Evolutionary conservation across 1,140 invertebrate genomes (phyloP), one percentile per base, ranked within the genome.

Genomic region (Bombus picipes): DNA sequence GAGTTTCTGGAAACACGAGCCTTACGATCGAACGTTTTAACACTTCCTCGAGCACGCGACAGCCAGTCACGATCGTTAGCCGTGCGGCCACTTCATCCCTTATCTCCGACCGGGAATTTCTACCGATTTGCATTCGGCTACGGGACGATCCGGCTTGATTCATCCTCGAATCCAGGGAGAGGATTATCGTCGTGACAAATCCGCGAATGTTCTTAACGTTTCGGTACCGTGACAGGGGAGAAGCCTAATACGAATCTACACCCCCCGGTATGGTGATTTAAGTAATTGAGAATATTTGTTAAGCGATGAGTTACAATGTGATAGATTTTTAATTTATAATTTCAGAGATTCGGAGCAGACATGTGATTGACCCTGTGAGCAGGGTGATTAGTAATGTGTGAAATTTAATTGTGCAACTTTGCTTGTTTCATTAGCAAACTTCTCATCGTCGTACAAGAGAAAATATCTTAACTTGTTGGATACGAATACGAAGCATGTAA

Each of bases 91-190:
- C 71, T 85, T 57, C 68, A 32, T 28, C 76, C 85, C 87, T 86
- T 72, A 78, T 81, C 75, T 86, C 28, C 34, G 12, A 13, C 22
- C 5, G 12, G 70, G 76, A 89, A 86, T 74, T 86, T 88, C 65
- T n/a, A 43, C 43, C 71, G 80, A 89, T 89, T 90, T 90, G 81
- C 81, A 84, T 90, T 89, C 73, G 62, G 37, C 57, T 62, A 39
- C 28, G 53, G 39, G 78, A 43, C 28, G 25, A 9, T 34, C 34
- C 34, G 39, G 73, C 3, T 73, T 78, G 86, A 90, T 90, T 88
- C 76, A 77, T 70, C 71, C 88, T 83, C 77, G 74, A 88, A 81
- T 83, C 9, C 43, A 18, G 18, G 22, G 0, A 25, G n/a, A 15
- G 32, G 10, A 53, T 75, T 53, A 34, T 18, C 73, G n/a, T 8